Evolutionary conservation across 37 sponge, comb jelly and placozoan species (phyloP).

Genomic region (Petrosia ficiformis): DNA sequence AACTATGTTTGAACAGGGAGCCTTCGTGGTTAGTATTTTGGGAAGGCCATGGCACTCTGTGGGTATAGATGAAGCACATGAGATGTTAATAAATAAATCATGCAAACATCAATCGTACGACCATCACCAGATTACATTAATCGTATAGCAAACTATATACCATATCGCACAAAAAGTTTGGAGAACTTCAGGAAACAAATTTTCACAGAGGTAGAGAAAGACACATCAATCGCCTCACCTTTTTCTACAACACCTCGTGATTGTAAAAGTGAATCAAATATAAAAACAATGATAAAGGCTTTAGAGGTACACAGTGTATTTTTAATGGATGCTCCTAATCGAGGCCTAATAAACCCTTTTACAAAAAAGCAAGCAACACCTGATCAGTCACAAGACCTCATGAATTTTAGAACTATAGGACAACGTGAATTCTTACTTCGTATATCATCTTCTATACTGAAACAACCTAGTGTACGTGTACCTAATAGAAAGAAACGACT

Average conservation of each 20-base stretch:
- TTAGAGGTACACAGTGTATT: not conserved
- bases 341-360: constrained; percentile 4
- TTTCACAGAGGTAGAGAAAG: constrained; percentile 1
- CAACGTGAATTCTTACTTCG: no score
- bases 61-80: constrained; percentile 46
- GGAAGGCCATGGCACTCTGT: constrained; percentile 23
- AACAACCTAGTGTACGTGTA: not conserved
- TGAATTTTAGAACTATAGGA: constrained; percentile 20
- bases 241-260: not conserved
- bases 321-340: not conserved
- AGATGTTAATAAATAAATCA: constrained; percentile 36
- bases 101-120: constrained; percentile 2
- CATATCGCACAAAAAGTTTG: not conserved
- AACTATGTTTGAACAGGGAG: not conserved
- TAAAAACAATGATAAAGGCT: not conserved
- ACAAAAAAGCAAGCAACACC: not conserved
- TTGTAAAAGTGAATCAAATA: constrained; percentile 8
- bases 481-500: constrained; percentile 5
- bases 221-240: not conserved
- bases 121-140: constrained; percentile 18
- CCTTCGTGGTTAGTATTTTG: constrained; percentile 19
- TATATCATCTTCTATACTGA: no score
- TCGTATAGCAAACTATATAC: constrained; percentile 3
- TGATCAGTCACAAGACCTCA: constrained; percentile 2
- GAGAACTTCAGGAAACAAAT: not conserved